Base-by-base conservation (phyloP, 2,113 vertebrate genomes). In the Excalfactoria chinensis region DNA sequence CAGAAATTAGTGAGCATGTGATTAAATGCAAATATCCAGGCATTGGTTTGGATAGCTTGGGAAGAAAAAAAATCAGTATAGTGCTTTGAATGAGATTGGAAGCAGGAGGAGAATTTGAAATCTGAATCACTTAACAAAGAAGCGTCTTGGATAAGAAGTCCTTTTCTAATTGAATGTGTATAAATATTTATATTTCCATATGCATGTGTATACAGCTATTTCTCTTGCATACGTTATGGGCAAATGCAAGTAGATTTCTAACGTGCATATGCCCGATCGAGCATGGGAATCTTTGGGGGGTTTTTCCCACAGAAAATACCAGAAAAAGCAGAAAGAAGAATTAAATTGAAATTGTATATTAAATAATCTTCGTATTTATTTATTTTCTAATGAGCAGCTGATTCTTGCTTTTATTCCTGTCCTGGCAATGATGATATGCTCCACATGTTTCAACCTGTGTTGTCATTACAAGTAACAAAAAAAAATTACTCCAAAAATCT, bases 121-220 rank as follows among this genome's bases (percentile, higher is more conserved):
- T 86, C 77, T 94, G 86, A 91, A 79, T 93, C 81, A 43, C 67
- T 64, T 72, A 46, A 67, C 84, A 48, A 90, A 62, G 68, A 72
- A 87, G 35, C 43, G 77, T 93, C 84, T 83, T 73, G 81, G 74
- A 37, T 37, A 37, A 26, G 79, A 60, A 76, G 16, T 82, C 86
- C 81, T 93, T 59, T 85, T 90, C 89, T 93, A 90, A 72, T 43
- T 89, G 71, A 93, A 37, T 89, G 58, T 95, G 90, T 96, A 91
- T 96, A 95, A 86, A 84, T 95, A 93, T 70, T 87, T 83, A 32
- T 95, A 67, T 96, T 93, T 73, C 89, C 95, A 62, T 89, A 6
- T 93, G 88, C 86, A 83, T 96, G 93, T 84, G 30, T 71, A 74
- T 62, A 79, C 86, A 82, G 73, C 64, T 92, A 1, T 79, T 94